Percentiles rank a stretch among this genome's conserved stretches.
Conservation (phyloP, 2,888 invertebrate species). For the Hecatera dysodea region DNA sequence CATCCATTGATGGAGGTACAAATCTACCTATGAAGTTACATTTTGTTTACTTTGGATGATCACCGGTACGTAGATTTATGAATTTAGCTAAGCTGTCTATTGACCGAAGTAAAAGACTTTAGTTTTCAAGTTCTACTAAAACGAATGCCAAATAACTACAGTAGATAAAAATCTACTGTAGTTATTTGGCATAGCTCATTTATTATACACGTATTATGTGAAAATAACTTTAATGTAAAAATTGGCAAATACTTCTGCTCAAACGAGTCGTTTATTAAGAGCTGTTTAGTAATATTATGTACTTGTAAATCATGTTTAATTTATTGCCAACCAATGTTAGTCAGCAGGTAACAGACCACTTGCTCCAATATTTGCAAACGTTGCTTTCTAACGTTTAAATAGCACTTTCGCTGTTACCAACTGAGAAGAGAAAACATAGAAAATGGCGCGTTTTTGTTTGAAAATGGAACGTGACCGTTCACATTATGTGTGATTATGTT, state of each 20-base stretch:
- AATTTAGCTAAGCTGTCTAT: neutral
- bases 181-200: too few species aligned
- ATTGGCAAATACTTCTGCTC: conserved; percentile 20
- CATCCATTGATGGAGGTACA: conserved; percentile 6
- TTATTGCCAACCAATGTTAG: conserved; percentile 29
- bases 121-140: too few species aligned
- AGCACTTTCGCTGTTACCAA: conserved; percentile 77
- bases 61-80: too few species aligned
- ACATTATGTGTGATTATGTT: conserved; percentile 70
- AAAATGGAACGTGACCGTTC: conserved; percentile 67
- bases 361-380: conserved; percentile 58
- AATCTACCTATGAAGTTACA: neutral
- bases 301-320: conserved; percentile 30
- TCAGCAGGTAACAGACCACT: conserved; percentile 44
- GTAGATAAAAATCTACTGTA: too few species aligned
- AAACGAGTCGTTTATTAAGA: conserved; percentile 16
- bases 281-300: conserved; percentile 26
- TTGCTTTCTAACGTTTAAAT: conserved; percentile 79
- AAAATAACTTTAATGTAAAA: neutral
- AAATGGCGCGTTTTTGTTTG: conserved; percentile 71
- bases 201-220: neutral
- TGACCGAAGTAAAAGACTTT: too few species aligned
- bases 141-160: too few species aligned
- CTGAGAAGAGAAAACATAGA: conserved; percentile 74
- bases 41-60: neutral